Percentiles rank a stretch among this genome's conserved stretches.
These are phyloP conservation scores for Drosophila paranaensis DNA, from an alignment of 2,888 invertebrate genomes.

Conservation along the genomic window DNA sequence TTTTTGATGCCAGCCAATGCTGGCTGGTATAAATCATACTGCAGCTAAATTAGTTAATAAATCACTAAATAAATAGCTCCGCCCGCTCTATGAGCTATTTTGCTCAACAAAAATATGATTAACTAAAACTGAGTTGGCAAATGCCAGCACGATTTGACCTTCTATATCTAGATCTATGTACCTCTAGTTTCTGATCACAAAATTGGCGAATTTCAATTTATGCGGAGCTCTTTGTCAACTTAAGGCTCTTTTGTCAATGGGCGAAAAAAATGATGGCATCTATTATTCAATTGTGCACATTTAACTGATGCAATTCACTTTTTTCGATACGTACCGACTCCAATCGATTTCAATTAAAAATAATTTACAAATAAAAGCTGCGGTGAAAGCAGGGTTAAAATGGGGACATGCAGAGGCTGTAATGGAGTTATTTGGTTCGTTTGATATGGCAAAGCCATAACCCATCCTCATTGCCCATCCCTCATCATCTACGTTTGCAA, in stretches of 20 bases:
- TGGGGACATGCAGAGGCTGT: constrained; percentile 22
- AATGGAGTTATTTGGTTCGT: constrained; percentile 46
- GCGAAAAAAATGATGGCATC: not conserved
- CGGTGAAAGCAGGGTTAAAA: constrained; percentile 37
- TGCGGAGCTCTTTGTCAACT: not conserved
- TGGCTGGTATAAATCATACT: constrained; percentile 63
- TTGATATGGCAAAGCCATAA: constrained; percentile 53
- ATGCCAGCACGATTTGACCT: not conserved
- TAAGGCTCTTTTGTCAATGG: not conserved
- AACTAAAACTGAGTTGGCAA: not conserved
- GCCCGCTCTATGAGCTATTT: not conserved
- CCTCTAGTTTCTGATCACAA: not conserved
- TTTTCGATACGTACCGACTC: constrained; percentile 45
- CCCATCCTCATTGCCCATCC: constrained; percentile 21
- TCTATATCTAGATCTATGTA: too few relatives aligned
- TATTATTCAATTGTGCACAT: constrained; percentile 51
- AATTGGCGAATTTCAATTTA: not conserved
- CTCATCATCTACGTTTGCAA: constrained; percentile 22
- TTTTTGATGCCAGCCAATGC: constrained; percentile 14
- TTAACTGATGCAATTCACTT: constrained; percentile 60
- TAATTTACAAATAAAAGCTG: constrained; percentile 58
- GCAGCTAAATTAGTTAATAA: constrained; percentile 71
- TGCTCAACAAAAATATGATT: not conserved
- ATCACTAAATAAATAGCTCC: constrained; percentile 46
- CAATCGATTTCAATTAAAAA: constrained; percentile 82